Evolutionary conservation across 2,797 vertebrate genomes (phyloP), one percentile per base, ranked within the genome.

Genomic region (Gouania willdenowi): DNA sequence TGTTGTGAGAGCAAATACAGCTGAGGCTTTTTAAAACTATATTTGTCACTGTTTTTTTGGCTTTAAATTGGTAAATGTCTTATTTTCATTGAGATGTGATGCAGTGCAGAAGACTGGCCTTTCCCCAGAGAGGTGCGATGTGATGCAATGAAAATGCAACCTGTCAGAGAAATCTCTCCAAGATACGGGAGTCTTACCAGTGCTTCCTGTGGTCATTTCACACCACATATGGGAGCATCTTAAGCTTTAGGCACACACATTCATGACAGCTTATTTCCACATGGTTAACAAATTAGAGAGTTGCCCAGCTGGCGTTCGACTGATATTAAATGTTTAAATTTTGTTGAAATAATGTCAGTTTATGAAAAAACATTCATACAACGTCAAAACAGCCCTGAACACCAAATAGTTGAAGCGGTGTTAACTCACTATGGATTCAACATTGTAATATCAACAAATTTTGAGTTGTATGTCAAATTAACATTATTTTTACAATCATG

Each of bases 71-170:
- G 41, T 59, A 61, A 63, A 54, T 52, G 24, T 32, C 8, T 16
- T 42, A 13, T 46, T 35, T 47, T 44, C 40, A 52, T 57, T 23
- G 47, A 54, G 40, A 37, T 32, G 24, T 41, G 41, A 50, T 29
- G 50, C 39, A 20, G 5, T 14, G 19, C 40, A 30, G 21, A 34
- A 29, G 49, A 64, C 31, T 41, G 53, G 26, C 31, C 34, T 14
- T 35, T 66, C 27, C 32, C 32, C 28, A 46, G 26, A 63, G 51
- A 49, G 37, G n/a, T 37, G 60, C 59, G 49, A 79, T 71, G 54
- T 78, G 75, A 82, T 71, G 75, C 68, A 84, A 83, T 52, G 62
- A 63, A 71, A 71, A 77, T 75, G 79, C 63, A 79, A 81, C 46
- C 66, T 72, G 75, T 86, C 74, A 76, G 66, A 63, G 42, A 52